A percentile compares a stretch with the other conserved stretches of the same genome.
phyloP scores from a whole-genome alignment of 2,888 invertebrate genomes.

The Aleiodes leptofemur region DNA sequence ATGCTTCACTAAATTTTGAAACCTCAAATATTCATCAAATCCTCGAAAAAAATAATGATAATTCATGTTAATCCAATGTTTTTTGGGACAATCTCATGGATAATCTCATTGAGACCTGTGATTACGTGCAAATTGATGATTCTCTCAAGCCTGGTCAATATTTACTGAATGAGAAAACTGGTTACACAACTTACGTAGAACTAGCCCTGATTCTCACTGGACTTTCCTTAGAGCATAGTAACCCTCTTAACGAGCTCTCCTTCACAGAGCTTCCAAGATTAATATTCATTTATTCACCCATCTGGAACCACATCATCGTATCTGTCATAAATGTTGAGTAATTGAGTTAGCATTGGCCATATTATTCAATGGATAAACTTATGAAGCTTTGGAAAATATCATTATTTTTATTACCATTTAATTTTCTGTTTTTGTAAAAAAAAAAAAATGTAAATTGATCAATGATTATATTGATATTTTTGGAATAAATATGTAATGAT shows the following conservation, averaged over 20 bases:
- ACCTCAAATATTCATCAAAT: not conserved
- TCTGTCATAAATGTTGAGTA: not conserved
- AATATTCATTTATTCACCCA: slow-evolving; percentile 21
- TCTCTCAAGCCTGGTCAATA: not conserved
- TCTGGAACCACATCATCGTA: not conserved
- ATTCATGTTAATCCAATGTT: too few relatives aligned
- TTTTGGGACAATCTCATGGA: too few relatives aligned
- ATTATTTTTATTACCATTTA: too few relatives aligned
- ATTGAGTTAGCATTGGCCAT: not conserved
- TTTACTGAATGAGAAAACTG: not conserved
- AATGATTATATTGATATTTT: too few relatives aligned
- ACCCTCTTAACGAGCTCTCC: slow-evolving; percentile 2
- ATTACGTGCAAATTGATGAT: not conserved
- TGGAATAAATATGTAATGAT: too few relatives aligned
- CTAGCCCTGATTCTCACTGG: not conserved
- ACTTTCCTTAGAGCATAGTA: not conserved
- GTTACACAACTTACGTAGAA: not conserved
- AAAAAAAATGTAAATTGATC: too few relatives aligned
- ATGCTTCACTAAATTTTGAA: not conserved
- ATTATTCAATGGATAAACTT: not conserved
- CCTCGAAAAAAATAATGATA: too few relatives aligned
- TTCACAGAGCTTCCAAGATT: not conserved
- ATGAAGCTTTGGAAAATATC: too few relatives aligned
- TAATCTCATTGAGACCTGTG: not conserved
- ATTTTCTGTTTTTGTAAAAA: too few relatives aligned